Base-by-base conservation (phyloP, 2,888 invertebrate species). In the Zele albiditarsus region DNA sequence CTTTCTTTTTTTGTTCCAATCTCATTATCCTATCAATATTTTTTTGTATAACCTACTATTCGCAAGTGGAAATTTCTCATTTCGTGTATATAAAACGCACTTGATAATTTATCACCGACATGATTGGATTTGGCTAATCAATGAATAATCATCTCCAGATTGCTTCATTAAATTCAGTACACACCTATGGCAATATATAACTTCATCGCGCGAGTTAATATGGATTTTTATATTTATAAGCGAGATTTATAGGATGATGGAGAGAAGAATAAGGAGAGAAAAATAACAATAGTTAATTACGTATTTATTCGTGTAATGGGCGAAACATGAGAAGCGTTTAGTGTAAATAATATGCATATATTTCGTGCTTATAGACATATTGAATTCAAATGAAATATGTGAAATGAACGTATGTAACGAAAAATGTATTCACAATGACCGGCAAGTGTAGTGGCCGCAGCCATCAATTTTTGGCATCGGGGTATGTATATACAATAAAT, bases 141-240 rank as follows among this genome's bases (percentile, higher is more conserved):
- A 75, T 75, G 67, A 75, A 75, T 74, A 74, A 74, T 62, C 42
- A 46, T 60, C 38, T 46, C n/a, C 25, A 33, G 38, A 75, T 71
- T 57, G 33, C 66, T 75, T 71, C 71, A 75, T 75, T 71, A 67
- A 71, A 31, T 38, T 63, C n/a, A 63, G 16, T 33, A 31, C 12
- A 20, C 62, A 31, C 28, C 25, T 20, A 14, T 23, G 60, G 27
- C 28, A 60, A 28, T 3, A 60, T 14, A 60, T 10, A 62, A 28
- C 14, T 16, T 20, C n/a, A n/a, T 8, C 38, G 38, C 12, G 38
- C 16, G 20, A 16, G 74, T 20, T 6, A 4, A 20, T 20, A 6
- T 20, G 6, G 20, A 53, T 8, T 53, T 8, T 20, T 53, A 46
- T 16, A 23, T 20, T 76, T 73, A 76, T 75, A 70, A 76, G 77